phyloP scores from a whole-genome alignment of 2,797 vertebrate genomes.

The Luscinia luscinia region DNA sequence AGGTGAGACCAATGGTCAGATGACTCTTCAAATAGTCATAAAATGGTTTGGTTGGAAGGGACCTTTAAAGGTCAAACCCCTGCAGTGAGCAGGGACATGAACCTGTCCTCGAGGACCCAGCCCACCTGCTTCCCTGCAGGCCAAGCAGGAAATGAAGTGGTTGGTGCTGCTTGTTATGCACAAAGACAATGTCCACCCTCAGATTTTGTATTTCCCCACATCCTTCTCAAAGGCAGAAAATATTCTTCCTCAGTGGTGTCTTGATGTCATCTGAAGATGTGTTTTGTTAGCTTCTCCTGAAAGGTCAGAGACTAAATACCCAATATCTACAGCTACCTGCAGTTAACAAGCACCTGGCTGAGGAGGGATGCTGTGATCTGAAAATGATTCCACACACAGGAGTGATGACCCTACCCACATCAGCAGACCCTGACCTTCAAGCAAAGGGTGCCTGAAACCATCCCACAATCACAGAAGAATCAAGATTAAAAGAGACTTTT shows the following conservation, averaged over 20 bases:
- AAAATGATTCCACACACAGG: not conserved
- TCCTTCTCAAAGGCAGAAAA: not conserved
- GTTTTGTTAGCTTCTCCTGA: not conserved
- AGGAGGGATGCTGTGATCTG: not conserved
- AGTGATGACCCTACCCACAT: not conserved
- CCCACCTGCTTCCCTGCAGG: not conserved
- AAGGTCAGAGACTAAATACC: not conserved
- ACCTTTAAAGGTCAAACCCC: not conserved
- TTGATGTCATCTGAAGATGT: not conserved
- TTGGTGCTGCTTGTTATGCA: not conserved
- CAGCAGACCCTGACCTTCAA: not conserved
- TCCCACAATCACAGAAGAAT: not conserved
- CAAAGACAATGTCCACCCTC: rapidly evolving
- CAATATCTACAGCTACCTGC: not conserved
- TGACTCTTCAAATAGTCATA: not conserved
- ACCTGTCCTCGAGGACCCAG: not conserved
- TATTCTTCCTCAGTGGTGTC: not conserved
- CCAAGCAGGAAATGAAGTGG: not conserved
- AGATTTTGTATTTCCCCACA: not conserved
- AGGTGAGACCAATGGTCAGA: rapidly evolving
- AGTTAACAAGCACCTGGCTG: not conserved
- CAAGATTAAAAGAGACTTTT: not conserved
- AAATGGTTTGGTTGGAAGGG: not conserved
- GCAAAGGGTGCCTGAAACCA: not conserved
- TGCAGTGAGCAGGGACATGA: not conserved